Evolutionary conservation across 2,888 invertebrate genomes (phyloP), one percentile per base, ranked within the genome.

Genomic region (Anodontia alba): DNA sequence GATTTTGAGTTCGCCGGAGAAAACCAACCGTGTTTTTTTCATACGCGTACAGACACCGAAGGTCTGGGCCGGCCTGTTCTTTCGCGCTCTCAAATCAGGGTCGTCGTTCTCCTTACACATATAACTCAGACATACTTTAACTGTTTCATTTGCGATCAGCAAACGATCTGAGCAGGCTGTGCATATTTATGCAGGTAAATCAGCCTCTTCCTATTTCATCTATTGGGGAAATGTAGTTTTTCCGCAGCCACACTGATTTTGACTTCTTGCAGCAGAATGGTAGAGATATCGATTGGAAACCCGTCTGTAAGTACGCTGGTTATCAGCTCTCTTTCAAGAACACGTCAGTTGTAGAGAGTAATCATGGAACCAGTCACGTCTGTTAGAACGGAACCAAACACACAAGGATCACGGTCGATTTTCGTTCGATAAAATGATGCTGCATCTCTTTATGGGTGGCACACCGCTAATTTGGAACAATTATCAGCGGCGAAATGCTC

Each of bases 211-310:
- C n/a, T n/a, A n/a, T n/a, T n/a, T n/a, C n/a, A n/a, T n/a, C n/a
- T n/a, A n/a, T n/a, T 38, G 12, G 38, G 38, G 12, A 38, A 8
- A 38, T 38, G 38, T 38, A 38, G 38, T 38, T 38, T 38, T 38
- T 38, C 38, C 38, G 12, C 38, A 12, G 12, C 38, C 38, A 8
- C 38, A n/a, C n/a, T n/a, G n/a, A 46, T 54, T 54, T 26, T 54
- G 54, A 54, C 54, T 54, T 49, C 54, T 54, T 54, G 54, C 54
- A 54, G 54, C 1, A 26, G 54, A 54, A 54, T 54, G 54, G 26
- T 54, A 54, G 26, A 54, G 26, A 54, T 54, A 54, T 54, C n/a
- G 54, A 54, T 54, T n/a, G 54, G n/a, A 54, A n/a, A 54, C 54
- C 54, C 7, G 49, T 49, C 49, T 49, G 54, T 54, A 54, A 54